Evolutionary conservation across 2,113 vertebrate species (phyloP).

Genomic region (Plecotus auritus): DNA sequence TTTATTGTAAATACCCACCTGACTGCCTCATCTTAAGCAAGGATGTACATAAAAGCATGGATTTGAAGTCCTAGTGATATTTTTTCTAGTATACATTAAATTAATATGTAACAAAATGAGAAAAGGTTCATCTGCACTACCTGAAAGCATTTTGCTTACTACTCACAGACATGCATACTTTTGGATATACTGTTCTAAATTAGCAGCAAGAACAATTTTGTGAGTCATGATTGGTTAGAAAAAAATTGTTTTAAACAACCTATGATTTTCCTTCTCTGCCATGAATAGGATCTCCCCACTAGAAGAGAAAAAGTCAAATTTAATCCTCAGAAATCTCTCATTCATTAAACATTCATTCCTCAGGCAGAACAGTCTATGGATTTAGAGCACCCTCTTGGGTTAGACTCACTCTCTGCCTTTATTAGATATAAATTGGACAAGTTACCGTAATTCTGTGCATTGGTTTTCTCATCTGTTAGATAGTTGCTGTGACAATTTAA

Average conservation of each 20-base stretch:
- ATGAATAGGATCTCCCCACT: neutral
- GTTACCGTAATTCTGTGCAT: neutral
- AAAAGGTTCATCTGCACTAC: neutral
- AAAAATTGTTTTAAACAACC: neutral
- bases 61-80: neutral
- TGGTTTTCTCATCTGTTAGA: neutral
- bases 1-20: neutral
- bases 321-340: neutral
- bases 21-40: neutral
- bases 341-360: neutral
- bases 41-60: neutral
- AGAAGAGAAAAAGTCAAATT: neutral
- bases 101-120: neutral
- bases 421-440: neutral
- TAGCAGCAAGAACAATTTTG: neutral
- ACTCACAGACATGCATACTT: neutral
- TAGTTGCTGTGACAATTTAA: neutral
- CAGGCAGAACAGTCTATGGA: neutral
- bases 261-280: neutral
- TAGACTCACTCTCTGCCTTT: neutral
- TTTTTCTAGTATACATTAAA: neutral
- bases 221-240: neutral
- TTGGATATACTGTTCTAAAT: neutral
- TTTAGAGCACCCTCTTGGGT: neutral
- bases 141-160: neutral